A percentile compares a stretch with the other conserved stretches of the same genome.
phyloP scores from a whole-genome alignment of 2,888 invertebrate species.

The Caenorhabditis plicata region DNA sequence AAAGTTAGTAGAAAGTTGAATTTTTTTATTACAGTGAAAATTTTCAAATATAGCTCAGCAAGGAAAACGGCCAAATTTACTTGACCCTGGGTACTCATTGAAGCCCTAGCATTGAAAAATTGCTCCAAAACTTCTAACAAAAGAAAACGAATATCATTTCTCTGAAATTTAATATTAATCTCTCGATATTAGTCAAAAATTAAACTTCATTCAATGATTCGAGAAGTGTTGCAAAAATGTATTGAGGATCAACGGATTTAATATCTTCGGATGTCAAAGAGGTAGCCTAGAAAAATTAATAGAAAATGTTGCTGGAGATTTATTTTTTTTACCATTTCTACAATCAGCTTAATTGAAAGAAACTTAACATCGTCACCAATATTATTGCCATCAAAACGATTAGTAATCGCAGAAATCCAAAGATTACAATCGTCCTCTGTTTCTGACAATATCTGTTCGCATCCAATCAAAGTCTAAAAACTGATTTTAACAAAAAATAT shows the following conservation, averaged over 20 bases:
- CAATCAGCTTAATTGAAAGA: slow-evolving; percentile 10
- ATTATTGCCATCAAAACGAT: slow-evolving; percentile 9
- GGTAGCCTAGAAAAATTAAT: slow-evolving; percentile 1
- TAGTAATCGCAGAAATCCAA: slow-evolving; percentile 19
- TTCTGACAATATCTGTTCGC: slow-evolving; percentile 33
- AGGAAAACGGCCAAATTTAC: slow-evolving; percentile 20
- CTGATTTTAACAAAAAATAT: not conserved
- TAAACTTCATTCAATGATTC: slow-evolving; percentile 15
- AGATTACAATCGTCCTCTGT: slow-evolving; percentile 23
- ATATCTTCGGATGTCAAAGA: slow-evolving; percentile 15
- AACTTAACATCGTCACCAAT: slow-evolving; percentile 18
- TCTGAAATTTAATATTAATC: too few relatives aligned
- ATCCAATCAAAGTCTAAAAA: slow-evolving; percentile 35
- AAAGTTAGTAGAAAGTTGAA: slow-evolving; percentile 8
- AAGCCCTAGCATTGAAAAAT: slow-evolving; percentile 1
- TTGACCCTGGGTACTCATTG: slow-evolving; percentile 6
- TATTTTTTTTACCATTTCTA: slow-evolving; percentile 28
- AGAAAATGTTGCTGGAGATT: not conserved
- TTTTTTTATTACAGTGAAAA: too few relatives aligned
- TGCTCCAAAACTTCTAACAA: slow-evolving; percentile 13
- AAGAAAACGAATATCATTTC: too few relatives aligned
- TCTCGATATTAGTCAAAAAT: too few relatives aligned
- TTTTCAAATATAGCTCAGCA: slow-evolving; percentile 18
- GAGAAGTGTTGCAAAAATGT: slow-evolving; percentile 25
- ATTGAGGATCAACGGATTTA: slow-evolving; percentile 22